phyloP scores from a whole-genome alignment of 2,797 vertebrate species.

The Lagocephalus sceleratus region DNA sequence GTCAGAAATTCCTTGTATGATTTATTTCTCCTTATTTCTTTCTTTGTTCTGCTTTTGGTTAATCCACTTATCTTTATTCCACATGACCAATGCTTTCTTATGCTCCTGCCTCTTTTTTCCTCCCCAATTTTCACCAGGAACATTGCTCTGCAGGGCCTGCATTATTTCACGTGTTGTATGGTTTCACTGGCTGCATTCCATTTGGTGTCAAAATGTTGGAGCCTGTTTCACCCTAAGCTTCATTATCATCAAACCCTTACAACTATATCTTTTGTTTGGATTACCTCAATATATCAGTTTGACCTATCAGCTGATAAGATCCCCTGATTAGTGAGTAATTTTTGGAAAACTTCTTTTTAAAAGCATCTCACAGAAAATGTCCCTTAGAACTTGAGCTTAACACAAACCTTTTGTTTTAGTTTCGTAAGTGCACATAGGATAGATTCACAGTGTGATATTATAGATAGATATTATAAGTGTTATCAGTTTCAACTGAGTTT shows the following conservation, averaged over 20 bases:
- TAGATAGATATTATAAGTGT: too few species aligned
- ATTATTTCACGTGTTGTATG: slow-evolving; percentile 49
- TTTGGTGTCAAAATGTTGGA: slow-evolving; percentile 42
- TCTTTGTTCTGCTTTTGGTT: slow-evolving; percentile 13
- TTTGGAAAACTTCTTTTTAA: too few species aligned
- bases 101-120: not conserved
- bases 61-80: slow-evolving; percentile 12
- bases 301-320: slow-evolving; percentile 20
- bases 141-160: slow-evolving; percentile 32
- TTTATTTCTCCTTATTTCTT: slow-evolving; percentile 17
- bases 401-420: not conserved
- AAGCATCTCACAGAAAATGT: slow-evolving; percentile 5
- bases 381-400: too few species aligned
- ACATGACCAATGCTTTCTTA: slow-evolving; percentile 3
- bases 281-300: slow-evolving; percentile 19
- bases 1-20: slow-evolving; percentile 4
- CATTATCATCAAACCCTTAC: slow-evolving; percentile 1
- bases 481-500: too few species aligned
- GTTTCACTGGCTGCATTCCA: slow-evolving; percentile 46
- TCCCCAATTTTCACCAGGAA: too few species aligned
- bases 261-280: slow-evolving; percentile 1
- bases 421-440: too few species aligned
- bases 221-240: slow-evolving; percentile 17
- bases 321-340: slow-evolving; percentile 4
- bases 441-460: too few species aligned